These are phyloP conservation scores for Gallinago undulata DNA, from an alignment of 2,113 vertebrate genomes.

Conservation along the genomic window DNA sequence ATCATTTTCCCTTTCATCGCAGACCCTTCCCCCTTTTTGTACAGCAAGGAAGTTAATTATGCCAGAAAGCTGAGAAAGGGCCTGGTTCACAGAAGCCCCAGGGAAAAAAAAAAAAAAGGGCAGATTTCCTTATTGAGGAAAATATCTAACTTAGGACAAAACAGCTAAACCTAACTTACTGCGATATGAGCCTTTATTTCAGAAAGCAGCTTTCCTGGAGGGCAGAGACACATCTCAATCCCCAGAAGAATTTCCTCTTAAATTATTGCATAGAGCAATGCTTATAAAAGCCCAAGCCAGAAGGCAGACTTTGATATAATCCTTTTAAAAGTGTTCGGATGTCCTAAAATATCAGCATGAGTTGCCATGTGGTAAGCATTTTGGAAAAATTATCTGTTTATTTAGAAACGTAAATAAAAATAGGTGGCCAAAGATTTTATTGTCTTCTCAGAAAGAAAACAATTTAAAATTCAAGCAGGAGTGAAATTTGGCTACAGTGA, in stretches of 20 bases:
- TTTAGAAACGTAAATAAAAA: conserved; percentile 4
- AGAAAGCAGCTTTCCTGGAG: conserved; percentile 24
- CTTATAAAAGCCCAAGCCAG: not conserved
- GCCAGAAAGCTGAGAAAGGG: not conserved
- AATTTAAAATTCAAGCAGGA: not conserved
- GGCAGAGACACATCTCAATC: conserved; percentile 12
- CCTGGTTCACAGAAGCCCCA: not conserved
- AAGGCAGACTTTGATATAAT: conserved; percentile 35
- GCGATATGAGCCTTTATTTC: not conserved
- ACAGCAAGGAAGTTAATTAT: conserved; percentile 10
- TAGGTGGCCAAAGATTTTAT: not conserved
- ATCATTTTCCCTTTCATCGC: not conserved
- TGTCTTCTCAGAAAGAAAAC: not conserved
- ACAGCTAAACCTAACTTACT: not conserved
- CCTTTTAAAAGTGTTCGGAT: conserved; percentile 1
- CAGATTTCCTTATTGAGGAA: not conserved
- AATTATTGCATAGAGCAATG: conserved; percentile 10
- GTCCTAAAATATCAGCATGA: conserved; percentile 4
- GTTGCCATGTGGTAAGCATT: not conserved
- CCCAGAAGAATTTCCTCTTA: conserved; percentile 24
- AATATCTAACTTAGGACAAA: not conserved
- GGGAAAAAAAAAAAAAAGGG: not conserved
- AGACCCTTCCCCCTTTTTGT: not conserved
- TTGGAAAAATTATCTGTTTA: not conserved
- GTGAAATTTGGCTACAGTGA: not conserved